These are phyloP conservation scores for Cyanistes caeruleus DNA, from an alignment of 2,113 vertebrate genomes.

Conservation along the genomic window DNA sequence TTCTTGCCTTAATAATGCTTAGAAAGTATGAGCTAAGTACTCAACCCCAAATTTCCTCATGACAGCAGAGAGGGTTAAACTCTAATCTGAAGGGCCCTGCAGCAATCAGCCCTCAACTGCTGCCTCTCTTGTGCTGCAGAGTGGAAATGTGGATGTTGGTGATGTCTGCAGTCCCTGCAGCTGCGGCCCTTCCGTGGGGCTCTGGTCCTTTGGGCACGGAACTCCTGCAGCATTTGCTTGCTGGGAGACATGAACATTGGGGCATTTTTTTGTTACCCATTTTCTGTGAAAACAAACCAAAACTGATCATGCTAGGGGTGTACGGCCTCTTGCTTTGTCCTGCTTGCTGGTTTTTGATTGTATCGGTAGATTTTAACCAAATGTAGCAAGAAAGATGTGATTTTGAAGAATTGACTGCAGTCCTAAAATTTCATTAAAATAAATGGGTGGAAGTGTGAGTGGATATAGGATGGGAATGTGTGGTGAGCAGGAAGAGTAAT, in stretches of 20 bases:
- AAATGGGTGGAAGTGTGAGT: background rate
- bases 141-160: slow-evolving; percentile 22
- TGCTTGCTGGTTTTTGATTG: background rate
- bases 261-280: background rate
- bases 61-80: slow-evolving; percentile 10
- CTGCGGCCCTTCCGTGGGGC: background rate
- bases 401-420: background rate
- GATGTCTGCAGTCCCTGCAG: background rate
- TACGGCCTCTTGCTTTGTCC: background rate
- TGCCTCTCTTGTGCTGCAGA: background rate
- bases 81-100: background rate
- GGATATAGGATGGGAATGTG: background rate
- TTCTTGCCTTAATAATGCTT: background rate
- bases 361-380: background rate
- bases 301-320: background rate
- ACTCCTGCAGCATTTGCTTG: background rate
- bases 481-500: background rate
- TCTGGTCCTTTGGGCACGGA: background rate
- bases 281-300: background rate
- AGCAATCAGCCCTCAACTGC: background rate
- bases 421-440: background rate
- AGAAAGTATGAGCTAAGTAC: background rate
- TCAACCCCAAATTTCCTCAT: background rate
- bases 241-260: background rate
- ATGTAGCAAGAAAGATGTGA: background rate